A percentile compares a stretch with the other conserved stretches of the same genome.
Evolutionary conservation across 2,797 vertebrate species (phyloP).

Genomic region (Pyrocephalus nanus): DNA sequence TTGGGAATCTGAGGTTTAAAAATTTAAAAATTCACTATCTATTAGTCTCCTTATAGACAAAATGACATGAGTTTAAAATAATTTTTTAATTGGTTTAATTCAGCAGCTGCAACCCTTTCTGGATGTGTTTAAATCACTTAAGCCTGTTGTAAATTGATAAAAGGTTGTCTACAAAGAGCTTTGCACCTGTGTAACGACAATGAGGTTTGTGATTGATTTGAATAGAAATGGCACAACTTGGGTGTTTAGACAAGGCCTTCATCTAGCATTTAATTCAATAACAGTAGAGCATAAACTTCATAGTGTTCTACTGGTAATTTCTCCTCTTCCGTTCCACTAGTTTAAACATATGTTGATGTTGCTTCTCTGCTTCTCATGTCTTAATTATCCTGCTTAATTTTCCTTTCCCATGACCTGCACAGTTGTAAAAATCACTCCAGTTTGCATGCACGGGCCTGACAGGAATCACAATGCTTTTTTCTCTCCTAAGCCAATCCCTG

Average conservation of each 20-base stretch:
- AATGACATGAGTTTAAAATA: not conserved
- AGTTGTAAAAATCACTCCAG: not conserved
- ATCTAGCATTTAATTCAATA: not conserved
- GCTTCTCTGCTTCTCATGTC: not conserved
- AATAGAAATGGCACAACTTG: not conserved
- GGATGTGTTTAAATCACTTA: not conserved
- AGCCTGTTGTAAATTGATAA: not conserved
- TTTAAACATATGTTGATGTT: not conserved
- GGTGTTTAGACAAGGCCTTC: not conserved
- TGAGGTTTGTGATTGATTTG: conserved; percentile 12
- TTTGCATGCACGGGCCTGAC: not conserved
- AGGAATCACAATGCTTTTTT: not conserved
- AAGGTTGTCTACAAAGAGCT: not conserved
- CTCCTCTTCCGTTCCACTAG: not conserved
- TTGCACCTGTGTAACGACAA: not conserved
- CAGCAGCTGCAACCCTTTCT: not conserved
- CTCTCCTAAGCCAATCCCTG: not conserved
- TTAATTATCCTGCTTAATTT: not conserved
- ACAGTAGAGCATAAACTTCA: not conserved
- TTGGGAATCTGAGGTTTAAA: not conserved
- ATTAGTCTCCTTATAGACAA: not conserved
- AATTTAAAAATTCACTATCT: not conserved
- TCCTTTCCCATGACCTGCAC: not conserved
- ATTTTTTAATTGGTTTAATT: not conserved
- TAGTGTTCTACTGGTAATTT: not conserved